These are phyloP conservation scores for Leptinotarsa peninsularis DNA, from an alignment of 2,888 invertebrate genomes.

Conservation along the genomic window DNA sequence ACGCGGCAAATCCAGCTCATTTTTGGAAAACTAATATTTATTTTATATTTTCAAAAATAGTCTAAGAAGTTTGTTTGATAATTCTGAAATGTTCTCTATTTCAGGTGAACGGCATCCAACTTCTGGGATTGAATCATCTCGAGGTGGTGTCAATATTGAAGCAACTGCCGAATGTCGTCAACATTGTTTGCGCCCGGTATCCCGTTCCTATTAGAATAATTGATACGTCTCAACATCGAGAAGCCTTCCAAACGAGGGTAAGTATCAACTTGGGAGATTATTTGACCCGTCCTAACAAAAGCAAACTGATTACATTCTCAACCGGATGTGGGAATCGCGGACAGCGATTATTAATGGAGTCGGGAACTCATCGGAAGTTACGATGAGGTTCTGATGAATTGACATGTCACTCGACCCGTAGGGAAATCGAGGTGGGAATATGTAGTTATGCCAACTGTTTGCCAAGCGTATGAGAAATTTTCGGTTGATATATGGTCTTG, in stretches of 20 bases:
- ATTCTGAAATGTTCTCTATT: constrained; percentile 38
- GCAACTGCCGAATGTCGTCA: constrained; percentile 83
- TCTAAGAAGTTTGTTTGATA: neutral
- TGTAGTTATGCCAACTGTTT: neutral
- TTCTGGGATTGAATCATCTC: constrained; percentile 90
- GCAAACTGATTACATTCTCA: neutral
- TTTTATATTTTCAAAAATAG: no score
- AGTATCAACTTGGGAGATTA: constrained; percentile 50
- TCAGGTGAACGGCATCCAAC: constrained; percentile 87
- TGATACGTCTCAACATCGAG: constrained; percentile 74
- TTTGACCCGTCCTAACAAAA: neutral
- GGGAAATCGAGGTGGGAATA: neutral
- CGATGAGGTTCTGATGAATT: neutral
- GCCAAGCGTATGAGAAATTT: neutral
- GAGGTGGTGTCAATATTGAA: constrained; percentile 90
- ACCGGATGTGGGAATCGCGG: neutral
- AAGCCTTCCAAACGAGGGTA: constrained; percentile 78
- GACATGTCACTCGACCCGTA: neutral
- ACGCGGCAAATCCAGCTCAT: no score
- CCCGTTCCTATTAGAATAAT: constrained; percentile 71
- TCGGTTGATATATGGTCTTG: neutral
- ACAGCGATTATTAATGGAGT: neutral
- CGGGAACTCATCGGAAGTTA: neutral
- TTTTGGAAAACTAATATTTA: no score
- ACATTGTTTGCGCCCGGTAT: constrained; percentile 82